Base-by-base conservation (phyloP, 2,888 invertebrate species). In the Dilophus febrilis region DNA sequence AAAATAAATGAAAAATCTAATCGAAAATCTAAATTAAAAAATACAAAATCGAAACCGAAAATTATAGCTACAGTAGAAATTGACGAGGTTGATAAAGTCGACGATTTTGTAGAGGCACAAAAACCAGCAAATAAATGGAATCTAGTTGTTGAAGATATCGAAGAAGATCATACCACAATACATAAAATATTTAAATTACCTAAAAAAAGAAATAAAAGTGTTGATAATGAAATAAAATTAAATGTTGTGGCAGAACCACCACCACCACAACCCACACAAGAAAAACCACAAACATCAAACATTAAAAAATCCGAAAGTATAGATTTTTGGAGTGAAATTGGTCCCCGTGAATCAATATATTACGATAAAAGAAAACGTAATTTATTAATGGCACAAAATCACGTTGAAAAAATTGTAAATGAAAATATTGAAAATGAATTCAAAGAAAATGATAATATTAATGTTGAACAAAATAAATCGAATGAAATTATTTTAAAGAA, bases 251-350 rank as follows among this genome's bases (percentile, higher is more conserved):
- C 39, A 11, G 45, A 44, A 35, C 37, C 45, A 10, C 45, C 43
- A 34, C 36, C 41, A 18, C 37, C 39, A 11, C 12, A 7, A 4
- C 31, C 13, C 3, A 7, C 8, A 22, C 22, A 22, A 22, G 8
- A 22, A 6, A 22, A 22, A 22, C 4, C 8, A 6, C 22, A 22
- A 14, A 31, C 13, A 26, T 12, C 3, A 40, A 26, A 47, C 1
- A 3, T 58, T 11, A 50, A 53, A 29, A 57, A 53, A 43, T 58
- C 60, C 2, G 59, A 59, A 2, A 60, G 58, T 40, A 56, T 55
- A 3, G 59, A 61, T 41, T 77, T 77, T 59, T 77, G 77, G 77
- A 67, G 68, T 19, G 67, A 66, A 58, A 72, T 77, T 44, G 76
- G 72, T 4, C 68, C 71, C 47, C 60, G 77, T 43, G 77, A 77